phyloP scores from a whole-genome alignment of 2,888 invertebrate species.

The Notodonta ziczac region DNA sequence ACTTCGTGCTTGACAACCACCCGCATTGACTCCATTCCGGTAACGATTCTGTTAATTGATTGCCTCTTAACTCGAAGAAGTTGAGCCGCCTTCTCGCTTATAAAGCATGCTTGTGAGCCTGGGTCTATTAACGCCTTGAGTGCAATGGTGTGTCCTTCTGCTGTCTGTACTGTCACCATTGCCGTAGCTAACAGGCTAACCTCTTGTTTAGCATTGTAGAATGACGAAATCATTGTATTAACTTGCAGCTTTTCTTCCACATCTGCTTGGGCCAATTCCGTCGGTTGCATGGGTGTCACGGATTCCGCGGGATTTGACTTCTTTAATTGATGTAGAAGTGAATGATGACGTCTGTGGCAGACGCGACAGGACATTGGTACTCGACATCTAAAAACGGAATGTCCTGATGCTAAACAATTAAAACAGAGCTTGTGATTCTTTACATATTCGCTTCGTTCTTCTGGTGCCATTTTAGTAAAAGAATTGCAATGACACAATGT shows the following conservation, averaged over 20 bases:
- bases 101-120: slow-evolving; percentile 28
- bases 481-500: slow-evolving; percentile 33
- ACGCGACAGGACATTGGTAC: slow-evolving; percentile 24
- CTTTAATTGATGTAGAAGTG: background rate
- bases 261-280: slow-evolving; percentile 1
- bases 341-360: slow-evolving; percentile 12
- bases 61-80: slow-evolving; percentile 13
- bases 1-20: slow-evolving; percentile 23
- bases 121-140: slow-evolving; percentile 23
- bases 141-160: slow-evolving; percentile 18
- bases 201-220: slow-evolving; percentile 5
- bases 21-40: slow-evolving; percentile 28
- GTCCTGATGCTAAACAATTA: slow-evolving; percentile 33
- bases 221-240: slow-evolving; percentile 18
- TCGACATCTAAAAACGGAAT: slow-evolving; percentile 14
- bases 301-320: too few relatives aligned
- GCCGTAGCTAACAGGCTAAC: slow-evolving; percentile 35
- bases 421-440: slow-evolving; percentile 31
- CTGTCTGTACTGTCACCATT: slow-evolving; percentile 21
- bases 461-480: slow-evolving; percentile 23
- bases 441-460: slow-evolving; percentile 24
- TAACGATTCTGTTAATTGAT: slow-evolving; percentile 17
- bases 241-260: slow-evolving; percentile 17
- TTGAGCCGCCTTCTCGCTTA: slow-evolving; percentile 30
- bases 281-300: slow-evolving; percentile 1